Evolutionary conservation across 2,113 vertebrate genomes (phyloP).

Genomic region (Pteropus alecto): DNA sequence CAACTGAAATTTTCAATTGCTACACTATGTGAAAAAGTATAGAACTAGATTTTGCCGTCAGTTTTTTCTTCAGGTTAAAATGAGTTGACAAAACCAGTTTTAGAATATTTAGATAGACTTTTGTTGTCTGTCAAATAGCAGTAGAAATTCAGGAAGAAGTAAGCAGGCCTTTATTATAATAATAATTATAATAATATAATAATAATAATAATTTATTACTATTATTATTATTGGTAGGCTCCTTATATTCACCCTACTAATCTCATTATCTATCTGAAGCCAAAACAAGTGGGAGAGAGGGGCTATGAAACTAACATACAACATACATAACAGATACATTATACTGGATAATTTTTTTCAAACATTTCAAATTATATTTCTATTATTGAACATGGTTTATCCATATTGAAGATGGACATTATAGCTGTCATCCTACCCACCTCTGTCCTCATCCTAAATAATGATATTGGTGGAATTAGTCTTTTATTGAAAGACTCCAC

Average conservation of each 20-base stretch:
- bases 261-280: background rate
- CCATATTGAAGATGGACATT: background rate
- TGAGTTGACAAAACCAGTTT: background rate
- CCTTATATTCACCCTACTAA: too few species aligned
- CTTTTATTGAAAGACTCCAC: background rate
- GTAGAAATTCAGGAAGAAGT: background rate
- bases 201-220: too few species aligned
- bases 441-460: background rate
- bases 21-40: background rate
- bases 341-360: background rate
- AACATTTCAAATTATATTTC: background rate
- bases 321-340: background rate
- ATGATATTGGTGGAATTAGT: background rate
- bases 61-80: background rate
- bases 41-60: background rate
- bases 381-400: background rate
- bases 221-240: too few species aligned
- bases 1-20: background rate
- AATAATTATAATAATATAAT: background rate
- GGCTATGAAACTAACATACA: background rate
- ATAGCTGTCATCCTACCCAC: background rate
- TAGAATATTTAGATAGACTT: background rate
- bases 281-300: background rate
- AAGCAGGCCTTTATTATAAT: background rate
- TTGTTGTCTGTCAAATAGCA: background rate